Evolutionary conservation across 2,113 vertebrate species (phyloP).

Genomic region (Bettongia penicillata): DNA sequence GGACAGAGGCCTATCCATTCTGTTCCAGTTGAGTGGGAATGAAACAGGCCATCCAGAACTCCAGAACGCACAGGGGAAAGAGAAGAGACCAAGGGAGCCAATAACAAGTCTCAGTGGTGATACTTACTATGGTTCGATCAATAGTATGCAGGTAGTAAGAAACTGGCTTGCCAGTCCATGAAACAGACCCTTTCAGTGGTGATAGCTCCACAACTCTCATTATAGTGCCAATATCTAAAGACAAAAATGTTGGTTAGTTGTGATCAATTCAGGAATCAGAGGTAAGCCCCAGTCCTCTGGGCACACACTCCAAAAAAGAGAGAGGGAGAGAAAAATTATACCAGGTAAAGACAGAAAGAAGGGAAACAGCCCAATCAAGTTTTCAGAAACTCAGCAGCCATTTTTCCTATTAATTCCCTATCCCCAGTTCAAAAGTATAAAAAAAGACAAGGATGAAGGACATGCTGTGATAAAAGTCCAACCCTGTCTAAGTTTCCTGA

Average conservation of each 20-base stretch:
- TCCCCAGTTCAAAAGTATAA: not conserved
- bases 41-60: not conserved
- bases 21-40: not conserved
- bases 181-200: slow-evolving; percentile 97
- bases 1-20: not conserved
- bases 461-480: not conserved
- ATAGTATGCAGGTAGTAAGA: slow-evolving; percentile 99
- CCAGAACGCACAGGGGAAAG: no score
- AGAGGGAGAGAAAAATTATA: no score
- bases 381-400: not conserved
- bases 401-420: not conserved
- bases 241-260: slow-evolving; percentile 31
- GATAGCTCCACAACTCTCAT: slow-evolving; percentile 99
- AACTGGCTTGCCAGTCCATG: slow-evolving; percentile 99
- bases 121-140: slow-evolving; percentile 98
- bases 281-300: not conserved
- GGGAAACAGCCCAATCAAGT: not conserved
- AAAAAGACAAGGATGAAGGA: not conserved
- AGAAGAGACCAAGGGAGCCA: not conserved
- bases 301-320: no score
- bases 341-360: no score
- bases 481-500: not conserved
- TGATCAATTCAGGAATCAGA: not conserved
- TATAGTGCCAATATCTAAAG: slow-evolving; percentile 98
- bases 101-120: rapidly evolving